A percentile compares a stretch with the other conserved stretches of the same genome.
Conservation (phyloP, 2,888 invertebrate species). For the Melieria picta region DNA sequence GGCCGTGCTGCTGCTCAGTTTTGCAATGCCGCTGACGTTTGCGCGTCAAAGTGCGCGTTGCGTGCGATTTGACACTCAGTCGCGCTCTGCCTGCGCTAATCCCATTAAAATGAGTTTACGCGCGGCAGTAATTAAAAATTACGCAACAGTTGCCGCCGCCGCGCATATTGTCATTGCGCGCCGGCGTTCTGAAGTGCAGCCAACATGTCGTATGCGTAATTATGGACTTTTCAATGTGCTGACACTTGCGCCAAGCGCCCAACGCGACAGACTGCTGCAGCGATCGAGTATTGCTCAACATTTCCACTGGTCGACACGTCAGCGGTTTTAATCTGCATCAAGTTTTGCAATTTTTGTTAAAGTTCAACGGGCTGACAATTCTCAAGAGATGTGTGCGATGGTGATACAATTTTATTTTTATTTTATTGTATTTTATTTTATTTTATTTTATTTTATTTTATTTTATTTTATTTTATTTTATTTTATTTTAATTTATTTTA, state of each 20-base stretch:
- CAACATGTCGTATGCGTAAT: background rate
- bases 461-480: too few species aligned
- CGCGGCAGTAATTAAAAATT: conserved; percentile 2
- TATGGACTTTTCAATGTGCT: background rate
- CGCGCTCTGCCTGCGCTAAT: background rate
- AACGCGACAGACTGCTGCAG: background rate
- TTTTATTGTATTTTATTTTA: too few species aligned
- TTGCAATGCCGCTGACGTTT: background rate
- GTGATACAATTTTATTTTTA: too few species aligned
- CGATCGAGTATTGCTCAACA: background rate
- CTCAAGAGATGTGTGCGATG: too few species aligned
- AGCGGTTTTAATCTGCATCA: background rate
- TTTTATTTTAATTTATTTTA: too few species aligned
- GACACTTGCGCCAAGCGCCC: background rate
- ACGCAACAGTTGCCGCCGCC: background rate
- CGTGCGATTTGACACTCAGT: background rate
- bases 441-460: too few species aligned
- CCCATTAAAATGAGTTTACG: conserved; percentile 5
- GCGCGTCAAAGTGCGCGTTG: background rate
- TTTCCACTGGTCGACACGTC: background rate
- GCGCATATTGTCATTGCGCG: background rate
- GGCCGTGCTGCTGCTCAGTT: background rate
- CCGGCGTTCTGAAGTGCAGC: background rate
- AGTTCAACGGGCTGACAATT: background rate
- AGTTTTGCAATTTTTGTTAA: background rate